Conservation (phyloP, 2,113 vertebrate species). For the Varanus salvator region DNA sequence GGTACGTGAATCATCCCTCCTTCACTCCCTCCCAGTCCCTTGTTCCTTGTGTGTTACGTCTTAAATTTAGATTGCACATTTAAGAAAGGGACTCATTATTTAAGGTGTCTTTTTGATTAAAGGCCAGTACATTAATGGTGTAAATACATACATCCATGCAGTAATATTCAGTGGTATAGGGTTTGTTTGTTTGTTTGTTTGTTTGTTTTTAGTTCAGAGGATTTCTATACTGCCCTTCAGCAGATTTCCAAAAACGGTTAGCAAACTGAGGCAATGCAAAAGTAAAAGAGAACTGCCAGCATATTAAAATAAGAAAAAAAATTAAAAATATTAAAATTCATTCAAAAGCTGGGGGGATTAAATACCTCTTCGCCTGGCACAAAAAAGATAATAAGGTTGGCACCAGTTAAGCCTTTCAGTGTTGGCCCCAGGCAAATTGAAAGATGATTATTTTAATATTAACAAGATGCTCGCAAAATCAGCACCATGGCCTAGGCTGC, state of each 20-base stretch:
- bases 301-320: background rate
- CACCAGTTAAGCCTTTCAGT: background rate
- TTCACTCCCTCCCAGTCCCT: no score
- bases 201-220: no score
- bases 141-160: no score
- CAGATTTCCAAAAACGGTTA: background rate
- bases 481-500: background rate
- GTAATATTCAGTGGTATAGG: no score
- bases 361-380: background rate
- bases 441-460: slow-evolving; percentile 39
- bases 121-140: no score
- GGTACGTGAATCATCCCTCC: no score
- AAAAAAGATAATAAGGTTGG: background rate
- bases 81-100: no score
- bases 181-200: no score
- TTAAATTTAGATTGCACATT: no score
- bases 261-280: background rate
- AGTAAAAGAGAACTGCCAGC: background rate
- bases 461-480: background rate
- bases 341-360: background rate
- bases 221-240: background rate
- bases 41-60: no score
- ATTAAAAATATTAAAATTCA: background rate
- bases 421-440: background rate
- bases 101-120: no score